Conservation (phyloP, 2,797 vertebrate genomes). For the Darevskia mixta region DNA sequence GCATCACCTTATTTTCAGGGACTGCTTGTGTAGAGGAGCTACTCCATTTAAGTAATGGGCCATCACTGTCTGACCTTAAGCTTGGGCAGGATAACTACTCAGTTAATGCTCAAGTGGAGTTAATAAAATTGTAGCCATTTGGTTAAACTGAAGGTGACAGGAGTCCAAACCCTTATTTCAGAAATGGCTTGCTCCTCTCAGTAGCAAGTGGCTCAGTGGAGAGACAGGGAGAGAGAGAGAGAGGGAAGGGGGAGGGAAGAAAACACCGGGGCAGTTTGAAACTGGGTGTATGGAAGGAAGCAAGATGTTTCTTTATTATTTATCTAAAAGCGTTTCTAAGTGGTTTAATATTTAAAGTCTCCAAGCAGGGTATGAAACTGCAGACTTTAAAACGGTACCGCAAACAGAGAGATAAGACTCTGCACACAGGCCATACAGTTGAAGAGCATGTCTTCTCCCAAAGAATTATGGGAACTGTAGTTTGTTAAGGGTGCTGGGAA, state of each 20-base stretch:
- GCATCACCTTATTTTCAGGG: not conserved
- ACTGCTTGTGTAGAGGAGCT: conserved; percentile 6
- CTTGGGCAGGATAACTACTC: conserved; percentile 42
- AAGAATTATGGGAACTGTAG: too few species aligned
- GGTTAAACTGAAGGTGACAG: conserved; percentile 41
- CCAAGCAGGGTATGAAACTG: too few species aligned
- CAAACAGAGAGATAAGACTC: not conserved
- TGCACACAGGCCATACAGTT: too few species aligned
- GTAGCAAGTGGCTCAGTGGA: not conserved
- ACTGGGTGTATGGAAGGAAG: not conserved
- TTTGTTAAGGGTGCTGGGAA: too few species aligned
- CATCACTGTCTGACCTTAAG: conserved; percentile 40
- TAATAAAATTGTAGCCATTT: conserved; percentile 47
- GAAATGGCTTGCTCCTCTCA: conserved; percentile 20
- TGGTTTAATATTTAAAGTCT: too few species aligned
- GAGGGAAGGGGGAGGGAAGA: not conserved
- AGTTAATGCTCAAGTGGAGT: conserved; percentile 40
- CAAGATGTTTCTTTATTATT: not conserved
- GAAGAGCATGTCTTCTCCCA: too few species aligned
- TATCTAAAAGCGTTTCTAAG: too few species aligned
- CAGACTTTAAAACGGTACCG: not conserved
- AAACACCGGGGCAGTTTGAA: not conserved
- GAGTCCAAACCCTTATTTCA: conserved; percentile 35
- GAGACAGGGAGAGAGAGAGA: not conserved
- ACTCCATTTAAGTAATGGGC: conserved; percentile 37